Percentiles rank a stretch among this genome's conserved stretches.
Conservation (phyloP, 2,888 invertebrate species). For the Galeruca laticollis region DNA sequence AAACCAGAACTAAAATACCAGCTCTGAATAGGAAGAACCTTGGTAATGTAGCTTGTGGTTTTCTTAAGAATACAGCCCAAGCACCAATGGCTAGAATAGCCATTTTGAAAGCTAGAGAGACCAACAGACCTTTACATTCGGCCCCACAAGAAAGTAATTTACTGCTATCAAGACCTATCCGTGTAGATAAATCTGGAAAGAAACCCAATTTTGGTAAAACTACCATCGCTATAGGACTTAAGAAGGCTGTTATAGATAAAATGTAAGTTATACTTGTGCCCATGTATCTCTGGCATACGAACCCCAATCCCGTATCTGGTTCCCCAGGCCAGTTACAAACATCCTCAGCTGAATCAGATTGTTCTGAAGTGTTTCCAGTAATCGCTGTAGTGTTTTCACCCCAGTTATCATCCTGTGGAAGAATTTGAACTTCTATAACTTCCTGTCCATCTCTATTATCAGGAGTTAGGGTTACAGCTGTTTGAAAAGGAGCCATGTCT, state of each 20-base stretch:
- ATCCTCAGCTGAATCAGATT: constrained; percentile 94
- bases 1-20: constrained; percentile 87
- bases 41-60: constrained; percentile 88
- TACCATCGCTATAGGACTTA: constrained; percentile 95
- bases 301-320: constrained; percentile 79
- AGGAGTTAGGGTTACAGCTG: constrained; percentile 84
- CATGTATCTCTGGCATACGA: constrained; percentile 85
- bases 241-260: constrained; percentile 85
- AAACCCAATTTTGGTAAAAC: constrained; percentile 91
- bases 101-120: constrained; percentile 92
- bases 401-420: constrained; percentile 98
- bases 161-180: constrained; percentile 76
- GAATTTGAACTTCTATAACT: constrained; percentile 95
- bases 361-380: constrained; percentile 96
- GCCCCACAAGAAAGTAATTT: constrained; percentile 87
- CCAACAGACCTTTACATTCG: constrained; percentile 93
- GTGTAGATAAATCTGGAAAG: constrained; percentile 80
- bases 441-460: constrained; percentile 88
- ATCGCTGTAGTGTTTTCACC: constrained; percentile 98
- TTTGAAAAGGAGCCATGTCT: constrained; percentile 89
- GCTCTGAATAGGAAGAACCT: constrained; percentile 92
- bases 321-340: constrained; percentile 85
- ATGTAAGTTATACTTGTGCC: constrained; percentile 84
- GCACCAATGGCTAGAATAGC: constrained; percentile 89
- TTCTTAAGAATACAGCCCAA: constrained; percentile 92